A percentile compares a stretch with the other conserved stretches of the same genome.
These are phyloP conservation scores for Dinothrombium tinctorium DNA, from an alignment of 1,140 invertebrate species.

Conservation along the genomic window DNA sequence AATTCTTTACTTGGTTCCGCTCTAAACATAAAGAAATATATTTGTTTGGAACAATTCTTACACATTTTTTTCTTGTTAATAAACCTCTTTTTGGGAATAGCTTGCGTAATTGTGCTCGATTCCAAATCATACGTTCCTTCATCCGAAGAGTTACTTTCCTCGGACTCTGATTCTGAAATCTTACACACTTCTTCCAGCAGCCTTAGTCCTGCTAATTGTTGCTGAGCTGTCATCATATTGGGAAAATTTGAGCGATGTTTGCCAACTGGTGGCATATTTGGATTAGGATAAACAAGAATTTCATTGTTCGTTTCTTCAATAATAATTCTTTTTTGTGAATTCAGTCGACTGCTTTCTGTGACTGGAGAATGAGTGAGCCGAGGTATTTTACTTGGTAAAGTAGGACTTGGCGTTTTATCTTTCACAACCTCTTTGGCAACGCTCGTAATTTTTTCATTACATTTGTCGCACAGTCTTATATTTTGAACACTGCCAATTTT, in stretches of 20 bases:
- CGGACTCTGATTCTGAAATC: neutral
- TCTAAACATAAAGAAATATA: too few relatives aligned
- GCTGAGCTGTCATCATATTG: neutral
- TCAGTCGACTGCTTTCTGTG: neutral
- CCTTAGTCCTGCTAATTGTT: neutral
- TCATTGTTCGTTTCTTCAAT: conserved; percentile 7
- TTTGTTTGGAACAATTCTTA: neutral
- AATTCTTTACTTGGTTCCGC: conserved; percentile 40
- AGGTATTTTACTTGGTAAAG: conserved; percentile 9
- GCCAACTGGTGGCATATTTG: conserved; percentile 3
- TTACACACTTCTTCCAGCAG: conserved; percentile 4
- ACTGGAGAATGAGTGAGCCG: conserved; percentile 3
- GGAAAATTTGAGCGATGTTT: conserved; percentile 5
- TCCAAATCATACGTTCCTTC: neutral
- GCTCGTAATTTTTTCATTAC: conserved; percentile 31
- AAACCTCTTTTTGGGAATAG: too few relatives aligned
- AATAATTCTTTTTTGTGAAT: conserved; percentile 8
- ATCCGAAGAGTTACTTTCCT: neutral
- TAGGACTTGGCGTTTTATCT: conserved; percentile 3
- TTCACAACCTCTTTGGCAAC: conserved; percentile 26
- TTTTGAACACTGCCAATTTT: conserved; percentile 16
- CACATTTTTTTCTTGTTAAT: too few relatives aligned
- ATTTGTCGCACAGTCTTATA: conserved; percentile 37
- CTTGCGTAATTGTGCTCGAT: neutral
- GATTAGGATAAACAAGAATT: conserved; percentile 7